These are phyloP conservation scores for Notarius lentiginosus DNA, from an alignment of 2,113 vertebrate genomes.

Conservation along the genomic window DNA sequence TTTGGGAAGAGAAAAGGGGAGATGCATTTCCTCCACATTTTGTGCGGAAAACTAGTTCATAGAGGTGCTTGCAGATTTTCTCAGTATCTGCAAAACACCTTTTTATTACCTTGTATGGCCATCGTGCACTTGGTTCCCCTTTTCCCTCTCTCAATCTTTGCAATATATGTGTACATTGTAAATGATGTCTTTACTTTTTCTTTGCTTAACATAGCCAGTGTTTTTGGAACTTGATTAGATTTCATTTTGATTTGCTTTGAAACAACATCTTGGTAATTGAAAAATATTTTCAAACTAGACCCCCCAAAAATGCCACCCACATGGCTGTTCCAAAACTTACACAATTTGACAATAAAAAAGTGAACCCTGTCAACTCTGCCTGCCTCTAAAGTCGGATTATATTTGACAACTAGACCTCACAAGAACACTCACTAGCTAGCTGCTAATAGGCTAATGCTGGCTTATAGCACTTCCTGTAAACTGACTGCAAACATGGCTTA, in stretches of 20 bases:
- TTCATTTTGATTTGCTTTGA: background rate
- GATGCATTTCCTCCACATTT: background rate
- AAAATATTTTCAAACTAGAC: background rate
- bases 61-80: background rate
- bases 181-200: background rate
- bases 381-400: background rate
- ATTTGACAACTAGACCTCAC: background rate
- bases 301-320: background rate
- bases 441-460: background rate
- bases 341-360: background rate
- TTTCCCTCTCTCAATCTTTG: background rate
- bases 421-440: background rate
- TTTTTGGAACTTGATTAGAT: background rate
- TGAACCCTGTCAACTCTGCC: background rate
- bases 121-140: no score
- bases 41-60: background rate
- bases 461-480: slow-evolving; percentile 1
- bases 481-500: background rate
- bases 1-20: background rate
- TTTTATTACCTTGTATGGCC: background rate
- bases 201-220: background rate
- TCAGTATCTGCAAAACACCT: background rate
- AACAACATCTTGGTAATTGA: background rate
- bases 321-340: background rate
- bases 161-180: background rate